Conservation (phyloP, 2,113 vertebrate genomes). For the Callocephalon fimbriatum region DNA sequence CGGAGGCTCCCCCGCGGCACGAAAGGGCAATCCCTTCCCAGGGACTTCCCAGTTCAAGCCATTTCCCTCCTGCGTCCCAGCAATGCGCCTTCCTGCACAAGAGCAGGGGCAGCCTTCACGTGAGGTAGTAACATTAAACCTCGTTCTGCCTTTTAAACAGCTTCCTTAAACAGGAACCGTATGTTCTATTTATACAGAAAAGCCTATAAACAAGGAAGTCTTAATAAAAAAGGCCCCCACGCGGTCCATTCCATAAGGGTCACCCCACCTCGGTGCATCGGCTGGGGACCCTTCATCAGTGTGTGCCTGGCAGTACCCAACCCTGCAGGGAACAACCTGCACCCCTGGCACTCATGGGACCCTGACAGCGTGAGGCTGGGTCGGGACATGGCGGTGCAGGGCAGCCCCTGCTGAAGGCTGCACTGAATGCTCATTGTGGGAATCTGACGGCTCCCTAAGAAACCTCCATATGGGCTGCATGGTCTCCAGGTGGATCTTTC, state of each 20-base stretch:
- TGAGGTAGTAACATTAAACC: not conserved
- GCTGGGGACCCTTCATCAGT: not conserved
- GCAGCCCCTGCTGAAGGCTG: not conserved
- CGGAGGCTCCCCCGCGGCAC: accelerated
- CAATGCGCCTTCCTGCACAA: accelerated
- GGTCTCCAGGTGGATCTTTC: accelerated
- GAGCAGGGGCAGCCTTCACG: not conserved
- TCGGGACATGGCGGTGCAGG: accelerated
- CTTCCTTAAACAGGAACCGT: constrained; percentile 63
- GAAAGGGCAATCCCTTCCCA: not conserved
- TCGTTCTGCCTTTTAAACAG: not conserved
- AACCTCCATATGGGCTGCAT: accelerated
- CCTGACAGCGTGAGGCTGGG: accelerated
- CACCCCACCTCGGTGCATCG: accelerated
- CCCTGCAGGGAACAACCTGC: accelerated
- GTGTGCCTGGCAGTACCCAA: accelerated
- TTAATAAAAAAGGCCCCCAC: not conserved
- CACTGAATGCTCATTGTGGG: not conserved
- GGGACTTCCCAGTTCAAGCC: no score
- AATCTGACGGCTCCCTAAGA: not conserved
- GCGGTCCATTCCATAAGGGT: not conserved
- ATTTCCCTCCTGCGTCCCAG: accelerated
- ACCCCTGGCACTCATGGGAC: accelerated
- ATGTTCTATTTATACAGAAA: not conserved
- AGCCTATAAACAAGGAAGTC: constrained; percentile 17